phyloP scores from a whole-genome alignment of 2,797 vertebrate genomes.

The Melanotaenia pygmaea region DNA sequence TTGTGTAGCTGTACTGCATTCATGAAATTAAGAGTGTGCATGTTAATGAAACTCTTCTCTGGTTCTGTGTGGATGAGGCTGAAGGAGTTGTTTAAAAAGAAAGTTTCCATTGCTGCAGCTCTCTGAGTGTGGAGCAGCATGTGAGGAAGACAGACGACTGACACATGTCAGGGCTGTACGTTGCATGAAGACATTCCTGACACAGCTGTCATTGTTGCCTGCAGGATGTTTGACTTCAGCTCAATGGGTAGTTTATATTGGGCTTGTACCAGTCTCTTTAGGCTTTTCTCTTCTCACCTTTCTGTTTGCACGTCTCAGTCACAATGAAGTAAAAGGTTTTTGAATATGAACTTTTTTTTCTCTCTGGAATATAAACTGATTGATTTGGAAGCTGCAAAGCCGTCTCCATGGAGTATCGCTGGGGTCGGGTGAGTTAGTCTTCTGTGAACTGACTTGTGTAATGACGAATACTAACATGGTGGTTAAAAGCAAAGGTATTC shows the following conservation, averaged over 20 bases:
- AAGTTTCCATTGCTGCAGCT: too few species aligned
- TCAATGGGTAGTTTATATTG: conserved; percentile 48
- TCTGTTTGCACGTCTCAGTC: neutral
- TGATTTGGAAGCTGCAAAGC: neutral
- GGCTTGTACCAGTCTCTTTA: conserved; percentile 10
- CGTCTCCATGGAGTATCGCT: conserved; percentile 22
- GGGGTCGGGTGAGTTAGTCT: conserved; percentile 47
- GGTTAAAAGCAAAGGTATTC: neutral
- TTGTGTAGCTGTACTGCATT: conserved; percentile 54
- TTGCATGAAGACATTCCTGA: conserved; percentile 53
- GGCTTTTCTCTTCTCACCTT: neutral
- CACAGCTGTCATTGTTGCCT: conserved; percentile 66
- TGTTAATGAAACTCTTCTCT: conserved; percentile 42
- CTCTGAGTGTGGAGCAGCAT: neutral
- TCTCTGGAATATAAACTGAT: neutral
- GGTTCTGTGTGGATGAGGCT: too few species aligned
- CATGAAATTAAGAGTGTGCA: conserved; percentile 28
- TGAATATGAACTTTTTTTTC: too few species aligned
- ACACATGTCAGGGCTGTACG: conserved; percentile 22
- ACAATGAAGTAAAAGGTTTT: neutral
- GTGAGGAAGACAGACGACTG: conserved; percentile 1
- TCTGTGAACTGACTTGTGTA: neutral
- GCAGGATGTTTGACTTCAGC: conserved; percentile 42
- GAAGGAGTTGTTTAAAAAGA: too few species aligned
- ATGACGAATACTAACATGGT: neutral